phyloP scores from a whole-genome alignment of 2,888 invertebrate species.

The Limenitis arthemis region DNA sequence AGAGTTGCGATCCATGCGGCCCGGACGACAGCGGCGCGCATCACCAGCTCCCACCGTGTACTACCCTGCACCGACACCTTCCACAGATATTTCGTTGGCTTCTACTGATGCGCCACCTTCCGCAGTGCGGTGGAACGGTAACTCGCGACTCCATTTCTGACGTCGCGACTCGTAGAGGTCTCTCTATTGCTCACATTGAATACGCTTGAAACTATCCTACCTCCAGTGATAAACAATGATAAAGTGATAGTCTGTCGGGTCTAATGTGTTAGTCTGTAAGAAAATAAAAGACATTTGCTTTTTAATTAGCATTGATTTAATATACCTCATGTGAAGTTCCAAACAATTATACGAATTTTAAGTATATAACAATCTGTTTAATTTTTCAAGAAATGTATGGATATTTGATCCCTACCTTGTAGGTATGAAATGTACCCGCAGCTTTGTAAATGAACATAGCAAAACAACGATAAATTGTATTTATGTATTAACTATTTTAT shows the following conservation, averaged over 20 bases:
- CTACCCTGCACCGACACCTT: constrained; percentile 42
- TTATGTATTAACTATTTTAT: not conserved
- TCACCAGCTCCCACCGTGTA: constrained; percentile 45
- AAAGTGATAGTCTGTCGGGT: not conserved
- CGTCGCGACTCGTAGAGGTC: constrained; percentile 19
- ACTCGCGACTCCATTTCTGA: constrained; percentile 40
- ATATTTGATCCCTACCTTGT: not conserved
- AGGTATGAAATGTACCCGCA: not conserved
- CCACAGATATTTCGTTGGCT: constrained; percentile 29
- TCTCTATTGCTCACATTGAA: constrained; percentile 10
- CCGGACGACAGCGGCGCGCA: constrained; percentile 20
- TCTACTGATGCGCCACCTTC: constrained; percentile 29
- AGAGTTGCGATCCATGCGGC: constrained; percentile 32
- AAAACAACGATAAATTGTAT: not conserved
- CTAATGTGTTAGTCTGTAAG: not conserved
- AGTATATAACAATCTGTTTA: not conserved
- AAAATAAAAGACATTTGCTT: constrained; percentile 15
- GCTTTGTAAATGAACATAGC: not conserved
- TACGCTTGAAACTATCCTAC: constrained; percentile 7
- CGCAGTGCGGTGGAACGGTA: constrained; percentile 41
- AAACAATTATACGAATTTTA: not conserved
- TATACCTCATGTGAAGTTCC: constrained; percentile 7
- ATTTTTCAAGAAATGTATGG: not conserved
- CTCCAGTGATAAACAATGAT: constrained; percentile 1
- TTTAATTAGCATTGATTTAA: not conserved